phyloP scores from a whole-genome alignment of 2,113 vertebrate genomes.

The Otis tarda region DNA sequence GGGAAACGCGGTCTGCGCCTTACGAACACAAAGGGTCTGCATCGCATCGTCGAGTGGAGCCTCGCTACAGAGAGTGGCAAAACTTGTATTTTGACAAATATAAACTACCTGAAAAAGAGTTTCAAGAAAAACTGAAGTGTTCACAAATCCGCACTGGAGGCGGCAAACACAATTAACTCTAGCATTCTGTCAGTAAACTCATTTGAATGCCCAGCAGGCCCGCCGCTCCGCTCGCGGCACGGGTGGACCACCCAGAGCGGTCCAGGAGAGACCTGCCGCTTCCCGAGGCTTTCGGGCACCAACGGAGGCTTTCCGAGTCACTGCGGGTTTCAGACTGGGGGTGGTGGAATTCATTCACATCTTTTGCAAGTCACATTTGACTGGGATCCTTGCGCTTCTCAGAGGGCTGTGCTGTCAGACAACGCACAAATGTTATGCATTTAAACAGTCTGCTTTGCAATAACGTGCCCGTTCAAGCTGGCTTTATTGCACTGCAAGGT shows the following conservation, averaged over 20 bases:
- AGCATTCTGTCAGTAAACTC: no score
- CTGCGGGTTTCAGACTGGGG: neutral
- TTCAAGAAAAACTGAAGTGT: neutral
- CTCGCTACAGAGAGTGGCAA: neutral
- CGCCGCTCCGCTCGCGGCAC: no score
- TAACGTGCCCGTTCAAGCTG: neutral
- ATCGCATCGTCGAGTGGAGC: neutral
- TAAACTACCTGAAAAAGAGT: neutral
- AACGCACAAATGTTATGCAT: neutral
- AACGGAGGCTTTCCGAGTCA: neutral
- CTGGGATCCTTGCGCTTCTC: neutral
- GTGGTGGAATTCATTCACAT: neutral
- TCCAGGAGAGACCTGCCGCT: neutral
- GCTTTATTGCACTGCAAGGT: neutral
- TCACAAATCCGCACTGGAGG: neutral
- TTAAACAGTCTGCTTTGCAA: neutral
- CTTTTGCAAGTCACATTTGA: neutral
- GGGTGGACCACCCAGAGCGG: neutral
- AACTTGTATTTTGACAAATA: neutral
- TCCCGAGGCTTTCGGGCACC: neutral
- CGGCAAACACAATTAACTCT: no score
- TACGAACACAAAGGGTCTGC: fast-evolving
- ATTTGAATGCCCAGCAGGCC: no score
- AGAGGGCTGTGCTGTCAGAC: neutral
- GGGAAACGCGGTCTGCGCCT: fast-evolving